phyloP scores from a whole-genome alignment of 2,888 invertebrate genomes.

The Pseudanteris insignis region DNA sequence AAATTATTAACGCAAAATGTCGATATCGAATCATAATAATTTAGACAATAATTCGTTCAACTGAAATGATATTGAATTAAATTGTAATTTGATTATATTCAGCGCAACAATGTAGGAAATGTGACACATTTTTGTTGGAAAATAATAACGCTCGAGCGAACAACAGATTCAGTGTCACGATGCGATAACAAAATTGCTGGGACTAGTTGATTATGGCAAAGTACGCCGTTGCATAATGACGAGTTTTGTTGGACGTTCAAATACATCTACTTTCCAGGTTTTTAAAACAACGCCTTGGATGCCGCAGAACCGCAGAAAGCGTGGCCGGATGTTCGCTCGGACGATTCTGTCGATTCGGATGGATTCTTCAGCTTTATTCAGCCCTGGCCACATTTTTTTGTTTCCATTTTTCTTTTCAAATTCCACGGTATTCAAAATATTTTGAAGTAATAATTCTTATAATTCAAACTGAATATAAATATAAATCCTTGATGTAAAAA shows the following conservation, averaged over 20 bases:
- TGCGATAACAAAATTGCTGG: no score
- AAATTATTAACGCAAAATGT: no score
- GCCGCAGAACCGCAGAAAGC: conserved; percentile 59
- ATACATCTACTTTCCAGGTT: conserved; percentile 40
- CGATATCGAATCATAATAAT: no score
- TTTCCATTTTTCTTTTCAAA: no score
- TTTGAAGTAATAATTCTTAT: no score
- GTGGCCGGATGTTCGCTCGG: conserved; percentile 62
- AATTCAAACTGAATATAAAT: background rate
- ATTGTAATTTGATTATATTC: background rate
- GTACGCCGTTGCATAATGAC: conserved; percentile 33
- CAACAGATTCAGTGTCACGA: no score
- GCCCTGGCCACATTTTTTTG: conserved; percentile 30
- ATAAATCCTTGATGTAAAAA: background rate
- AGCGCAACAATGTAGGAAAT: background rate
- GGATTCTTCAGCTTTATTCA: conserved; percentile 44
- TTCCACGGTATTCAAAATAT: no score
- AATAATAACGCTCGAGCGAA: no score
- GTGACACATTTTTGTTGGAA: background rate
- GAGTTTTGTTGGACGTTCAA: conserved; percentile 37
- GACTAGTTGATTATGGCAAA: conserved; percentile 9
- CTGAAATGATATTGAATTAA: no score
- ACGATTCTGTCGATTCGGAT: conserved; percentile 50
- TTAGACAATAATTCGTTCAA: no score
- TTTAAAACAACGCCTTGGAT: conserved; percentile 49